Percentiles rank a stretch among this genome's conserved stretches.
phyloP scores from a whole-genome alignment of 2,113 vertebrate genomes.

The Colaptes auratus region DNA sequence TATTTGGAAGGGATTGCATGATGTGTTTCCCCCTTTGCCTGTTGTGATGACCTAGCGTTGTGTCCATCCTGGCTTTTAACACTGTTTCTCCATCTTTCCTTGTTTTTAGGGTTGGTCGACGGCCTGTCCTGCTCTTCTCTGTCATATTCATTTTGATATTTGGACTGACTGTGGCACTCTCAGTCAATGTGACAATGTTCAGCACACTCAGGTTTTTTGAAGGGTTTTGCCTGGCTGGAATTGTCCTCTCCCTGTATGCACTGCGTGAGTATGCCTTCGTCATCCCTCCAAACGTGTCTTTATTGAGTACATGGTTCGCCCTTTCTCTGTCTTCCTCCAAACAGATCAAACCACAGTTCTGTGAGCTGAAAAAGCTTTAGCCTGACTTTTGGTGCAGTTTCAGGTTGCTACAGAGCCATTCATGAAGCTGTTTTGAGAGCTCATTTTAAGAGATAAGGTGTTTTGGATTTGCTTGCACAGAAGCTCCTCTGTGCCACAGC shows the following conservation, averaged over 20 bases:
- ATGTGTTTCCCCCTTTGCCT: not conserved
- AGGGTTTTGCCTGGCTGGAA: conserved; percentile 96
- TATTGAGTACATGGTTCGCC: not conserved
- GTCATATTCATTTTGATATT: conserved; percentile 93
- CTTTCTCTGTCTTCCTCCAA: not conserved
- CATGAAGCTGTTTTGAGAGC: not conserved
- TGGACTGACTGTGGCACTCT: conserved; percentile 93
- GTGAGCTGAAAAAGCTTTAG: not conserved
- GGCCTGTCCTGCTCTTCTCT: conserved; percentile 89
- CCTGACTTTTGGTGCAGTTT: not conserved
- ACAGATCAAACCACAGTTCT: not conserved
- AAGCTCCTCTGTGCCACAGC: not conserved
- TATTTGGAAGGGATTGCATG: not conserved
- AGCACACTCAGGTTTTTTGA: conserved; percentile 98
- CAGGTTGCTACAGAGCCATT: not conserved
- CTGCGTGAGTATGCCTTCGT: conserved; percentile 84
- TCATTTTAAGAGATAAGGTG: not conserved
- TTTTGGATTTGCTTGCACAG: not conserved
- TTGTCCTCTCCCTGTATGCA: conserved; percentile 90
- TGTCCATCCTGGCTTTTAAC: conserved; percentile 3
- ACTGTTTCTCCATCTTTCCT: not conserved
- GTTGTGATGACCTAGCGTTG: not conserved
- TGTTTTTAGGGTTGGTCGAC: conserved; percentile 88
- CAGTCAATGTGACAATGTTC: conserved; percentile 96
- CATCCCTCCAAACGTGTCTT: not conserved